A percentile compares a stretch with the other conserved stretches of the same genome.
Evolutionary conservation across 2,888 invertebrate genomes (phyloP).

Genomic region (Dasypogon diadema): DNA sequence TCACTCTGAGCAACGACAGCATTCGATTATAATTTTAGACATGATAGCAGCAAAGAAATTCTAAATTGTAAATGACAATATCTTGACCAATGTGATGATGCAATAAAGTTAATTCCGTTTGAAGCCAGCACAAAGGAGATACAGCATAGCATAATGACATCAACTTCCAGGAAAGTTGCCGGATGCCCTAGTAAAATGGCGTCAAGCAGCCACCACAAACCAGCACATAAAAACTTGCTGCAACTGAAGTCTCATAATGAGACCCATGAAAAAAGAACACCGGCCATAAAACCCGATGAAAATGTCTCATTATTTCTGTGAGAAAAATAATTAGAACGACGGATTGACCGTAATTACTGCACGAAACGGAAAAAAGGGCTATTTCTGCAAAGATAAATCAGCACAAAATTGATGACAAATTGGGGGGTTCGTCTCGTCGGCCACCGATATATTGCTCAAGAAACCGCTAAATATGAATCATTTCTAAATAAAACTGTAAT

Average conservation of each 20-base stretch:
- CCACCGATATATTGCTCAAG: neutral
- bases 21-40: no score
- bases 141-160: constrained; percentile 1
- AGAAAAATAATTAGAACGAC: neutral
- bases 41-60: no score
- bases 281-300: neutral
- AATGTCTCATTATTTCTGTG: neutral
- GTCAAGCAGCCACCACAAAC: neutral
- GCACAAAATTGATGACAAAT: neutral
- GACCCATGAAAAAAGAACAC: neutral
- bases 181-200: constrained; percentile 26
- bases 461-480: constrained; percentile 30
- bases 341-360: neutral
- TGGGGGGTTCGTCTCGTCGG: neutral
- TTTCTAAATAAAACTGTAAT: constrained; percentile 34
- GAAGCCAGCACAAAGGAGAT: neutral
- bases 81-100: no score
- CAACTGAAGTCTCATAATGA: neutral
- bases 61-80: no score
- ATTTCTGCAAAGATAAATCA: neutral
- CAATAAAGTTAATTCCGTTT: neutral
- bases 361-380: neutral
- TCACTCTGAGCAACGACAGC: no score
- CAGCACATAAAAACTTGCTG: neutral
- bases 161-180: constrained; percentile 23